A percentile compares a stretch with the other conserved stretches of the same genome.
These are phyloP conservation scores for Orussus abietinus DNA, from an alignment of 1,140 invertebrate species.

Conservation along the genomic window DNA sequence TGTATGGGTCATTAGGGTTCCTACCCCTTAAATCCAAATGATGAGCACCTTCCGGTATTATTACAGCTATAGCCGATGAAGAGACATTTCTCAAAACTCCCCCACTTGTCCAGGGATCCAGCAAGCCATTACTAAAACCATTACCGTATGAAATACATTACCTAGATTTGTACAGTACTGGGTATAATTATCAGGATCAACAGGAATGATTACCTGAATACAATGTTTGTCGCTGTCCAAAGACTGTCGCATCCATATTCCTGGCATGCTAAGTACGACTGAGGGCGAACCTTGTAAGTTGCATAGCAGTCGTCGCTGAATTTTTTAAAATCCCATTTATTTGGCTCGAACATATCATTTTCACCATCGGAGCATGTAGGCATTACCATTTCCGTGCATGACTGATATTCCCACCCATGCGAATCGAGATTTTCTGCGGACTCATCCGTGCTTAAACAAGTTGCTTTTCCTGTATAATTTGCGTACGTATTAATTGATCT, in stretches of 20 bases:
- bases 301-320: slow-evolving; percentile 66
- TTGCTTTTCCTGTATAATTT: slow-evolving; percentile 72
- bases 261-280: slow-evolving; percentile 62
- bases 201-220: slow-evolving; percentile 78
- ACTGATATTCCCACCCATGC: slow-evolving; percentile 69
- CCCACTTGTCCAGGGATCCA: slow-evolving; percentile 92
- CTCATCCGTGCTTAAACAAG: slow-evolving; percentile 61
- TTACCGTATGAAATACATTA: no score
- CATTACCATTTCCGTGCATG: slow-evolving; percentile 96
- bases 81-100: slow-evolving; percentile 76
- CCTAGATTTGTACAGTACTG: neutral
- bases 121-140: slow-evolving; percentile 78
- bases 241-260: slow-evolving; percentile 80
- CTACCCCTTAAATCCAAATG: slow-evolving; percentile 82
- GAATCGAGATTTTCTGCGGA: slow-evolving; percentile 61
- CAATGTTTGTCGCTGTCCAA: slow-evolving; percentile 71
- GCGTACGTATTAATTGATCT: slow-evolving; percentile 72
- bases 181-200: no score
- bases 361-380: slow-evolving; percentile 78
- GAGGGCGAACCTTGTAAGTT: slow-evolving; percentile 66
- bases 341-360: slow-evolving; percentile 80
- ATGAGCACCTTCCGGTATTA: slow-evolving; percentile 88
- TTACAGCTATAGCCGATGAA: slow-evolving; percentile 64
- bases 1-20: slow-evolving; percentile 67
- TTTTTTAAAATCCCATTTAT: slow-evolving; percentile 69